phyloP scores from a whole-genome alignment of 2,113 vertebrate genomes.

The Rhinoptilus africanus region DNA sequence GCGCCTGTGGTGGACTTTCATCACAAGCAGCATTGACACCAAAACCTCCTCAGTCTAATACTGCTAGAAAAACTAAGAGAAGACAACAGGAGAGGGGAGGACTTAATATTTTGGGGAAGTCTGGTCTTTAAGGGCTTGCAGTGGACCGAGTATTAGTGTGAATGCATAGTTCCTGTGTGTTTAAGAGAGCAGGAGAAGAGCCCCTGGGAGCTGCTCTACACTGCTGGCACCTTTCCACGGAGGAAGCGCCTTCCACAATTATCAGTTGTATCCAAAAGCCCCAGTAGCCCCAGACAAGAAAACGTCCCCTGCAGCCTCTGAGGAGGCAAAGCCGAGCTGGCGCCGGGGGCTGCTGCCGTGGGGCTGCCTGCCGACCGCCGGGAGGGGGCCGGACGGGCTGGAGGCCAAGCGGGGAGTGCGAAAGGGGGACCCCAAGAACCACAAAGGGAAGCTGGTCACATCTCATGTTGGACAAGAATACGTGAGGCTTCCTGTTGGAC shows the following conservation, averaged over 20 bases:
- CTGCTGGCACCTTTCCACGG: background rate
- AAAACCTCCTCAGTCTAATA: background rate
- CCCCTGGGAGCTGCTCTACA: background rate
- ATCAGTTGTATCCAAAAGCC: background rate
- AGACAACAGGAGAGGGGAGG: background rate
- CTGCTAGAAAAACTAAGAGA: background rate
- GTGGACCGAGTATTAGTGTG: too few species aligned
- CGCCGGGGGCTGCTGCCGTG: rapidly evolving
- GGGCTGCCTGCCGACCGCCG: too few species aligned
- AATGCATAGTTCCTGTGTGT: background rate
- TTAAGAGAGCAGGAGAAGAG: background rate
- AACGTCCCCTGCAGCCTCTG: background rate
- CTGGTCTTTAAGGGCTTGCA: background rate
- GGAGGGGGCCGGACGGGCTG: rapidly evolving
- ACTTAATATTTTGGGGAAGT: rapidly evolving
- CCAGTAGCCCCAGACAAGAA: background rate
- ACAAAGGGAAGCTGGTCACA: background rate
- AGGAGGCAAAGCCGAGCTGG: background rate
- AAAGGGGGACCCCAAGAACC: background rate
- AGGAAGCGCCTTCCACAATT: background rate
- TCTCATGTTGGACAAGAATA: background rate
- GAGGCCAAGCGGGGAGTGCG: rapidly evolving
- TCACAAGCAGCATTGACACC: background rate
- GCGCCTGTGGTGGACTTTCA: background rate
- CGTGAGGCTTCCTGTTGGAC: background rate